Base-by-base conservation (phyloP, 2,888 invertebrate species). In the Ormyrus thymus region DNA sequence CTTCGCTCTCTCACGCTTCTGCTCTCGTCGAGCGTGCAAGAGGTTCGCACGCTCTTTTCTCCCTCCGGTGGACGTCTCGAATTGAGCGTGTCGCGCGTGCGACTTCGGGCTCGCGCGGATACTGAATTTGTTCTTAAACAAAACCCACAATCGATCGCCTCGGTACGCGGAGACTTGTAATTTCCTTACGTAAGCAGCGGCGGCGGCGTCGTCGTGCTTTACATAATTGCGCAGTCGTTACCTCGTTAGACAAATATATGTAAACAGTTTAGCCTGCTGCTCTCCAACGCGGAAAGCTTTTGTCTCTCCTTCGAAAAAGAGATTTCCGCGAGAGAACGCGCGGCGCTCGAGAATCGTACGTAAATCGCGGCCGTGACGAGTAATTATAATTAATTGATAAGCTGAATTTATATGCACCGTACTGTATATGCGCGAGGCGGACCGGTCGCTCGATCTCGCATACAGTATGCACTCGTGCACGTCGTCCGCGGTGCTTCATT, bases 81-180 rank as follows among this genome's bases (percentile, higher is more conserved):
- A 15, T 64, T 56, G 61, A 58, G 70, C 77, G 58, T 71, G 71
- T 71, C 77, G 71, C 77, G 71, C 71, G 59, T 53, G 15, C 64
- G 45, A 65, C 71, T 76, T 64, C 29, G 29, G 29, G 29, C 70
- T 66, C 45, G 51, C 15, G 3, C 11, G 11, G 1, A 45, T 8
- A 59, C 43, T 71, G n/a, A 15, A 58, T 76, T 55, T 65, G 13
- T 68, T 13, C 0, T 13, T 43, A 0, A 29, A 29, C 29, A 29
- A 29, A 29, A 29, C 29, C 29, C 29, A 4, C 3, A 4, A 29
- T 29, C 29, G 29, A 29, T 29, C 29, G 29, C 3, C 3, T 29
- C 29, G 29, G 29, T 29, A 29, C 29, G 29, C 29, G 29, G 29
- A 29, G 29, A 29, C 29, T 29, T 4, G 29, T 29, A 29, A 29